phyloP scores from a whole-genome alignment of 2,888 invertebrate species.

The Eupithecia insigniata region DNA sequence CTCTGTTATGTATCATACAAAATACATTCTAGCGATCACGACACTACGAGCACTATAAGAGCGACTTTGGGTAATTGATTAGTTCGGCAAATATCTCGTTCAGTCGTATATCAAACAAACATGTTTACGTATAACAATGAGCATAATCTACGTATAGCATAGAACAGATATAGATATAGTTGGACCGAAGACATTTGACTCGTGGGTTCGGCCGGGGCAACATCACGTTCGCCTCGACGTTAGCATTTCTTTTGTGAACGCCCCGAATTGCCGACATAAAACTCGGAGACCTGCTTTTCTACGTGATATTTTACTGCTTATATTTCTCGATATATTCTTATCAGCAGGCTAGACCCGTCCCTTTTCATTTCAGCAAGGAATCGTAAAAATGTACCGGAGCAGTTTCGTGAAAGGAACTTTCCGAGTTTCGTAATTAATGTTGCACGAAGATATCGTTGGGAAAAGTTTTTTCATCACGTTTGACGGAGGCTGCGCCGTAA shows the following conservation, averaged over 20 bases:
- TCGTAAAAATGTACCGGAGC: constrained; percentile 71
- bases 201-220: constrained; percentile 51
- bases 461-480: constrained; percentile 82
- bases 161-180: constrained; percentile 32
- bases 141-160: constrained; percentile 20
- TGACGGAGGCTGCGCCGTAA: constrained; percentile 67
- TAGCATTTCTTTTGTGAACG: constrained; percentile 82
- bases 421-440: constrained; percentile 80
- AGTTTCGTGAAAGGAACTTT: constrained; percentile 63
- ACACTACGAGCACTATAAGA: constrained; percentile 33
- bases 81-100: constrained; percentile 39
- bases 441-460: constrained; percentile 75
- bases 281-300: constrained; percentile 76
- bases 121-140: constrained; percentile 37
- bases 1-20: constrained; percentile 43
- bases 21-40: constrained; percentile 41
- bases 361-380: constrained; percentile 67
- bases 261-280: constrained; percentile 82
- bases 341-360: constrained; percentile 67
- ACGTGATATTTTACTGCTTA: constrained; percentile 79
- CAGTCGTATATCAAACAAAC: constrained; percentile 34
- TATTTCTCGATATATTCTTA: constrained; percentile 77
- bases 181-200: constrained; percentile 24
- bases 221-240: constrained; percentile 72
- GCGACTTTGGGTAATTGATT: constrained; percentile 38